phyloP scores from a whole-genome alignment of 2,113 vertebrate genomes.

The Gadus chalcogrammus region DNA sequence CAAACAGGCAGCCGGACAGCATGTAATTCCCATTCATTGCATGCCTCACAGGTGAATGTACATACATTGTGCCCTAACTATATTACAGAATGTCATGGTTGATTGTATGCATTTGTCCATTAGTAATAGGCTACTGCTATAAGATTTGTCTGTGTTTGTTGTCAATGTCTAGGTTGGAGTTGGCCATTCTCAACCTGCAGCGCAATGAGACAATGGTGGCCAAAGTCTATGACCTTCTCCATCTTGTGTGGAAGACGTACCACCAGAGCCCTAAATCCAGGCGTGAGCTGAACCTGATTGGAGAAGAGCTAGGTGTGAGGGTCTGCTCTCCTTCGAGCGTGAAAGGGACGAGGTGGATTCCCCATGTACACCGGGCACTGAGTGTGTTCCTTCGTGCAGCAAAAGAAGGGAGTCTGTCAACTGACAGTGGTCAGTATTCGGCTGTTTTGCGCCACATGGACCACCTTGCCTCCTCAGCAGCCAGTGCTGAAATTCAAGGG shows the following conservation, averaged over 20 bases:
- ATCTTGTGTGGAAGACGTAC: slow-evolving; percentile 24
- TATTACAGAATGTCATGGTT: too few relatives aligned
- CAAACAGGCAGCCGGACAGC: too few relatives aligned
- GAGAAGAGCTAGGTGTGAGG: slow-evolving; percentile 24
- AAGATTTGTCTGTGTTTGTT: too few relatives aligned
- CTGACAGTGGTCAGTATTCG: slow-evolving; percentile 16
- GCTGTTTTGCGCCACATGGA: slow-evolving; percentile 18
- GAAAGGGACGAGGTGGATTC: slow-evolving; percentile 20
- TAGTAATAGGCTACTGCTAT: too few relatives aligned
- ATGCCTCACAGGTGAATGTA: too few relatives aligned
- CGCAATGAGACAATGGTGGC: slow-evolving; percentile 14
- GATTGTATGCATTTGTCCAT: too few relatives aligned
- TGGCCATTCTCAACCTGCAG: too few relatives aligned
- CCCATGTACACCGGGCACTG: slow-evolving; percentile 23
- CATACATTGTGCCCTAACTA: too few relatives aligned
- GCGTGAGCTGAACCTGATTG: slow-evolving; percentile 18
- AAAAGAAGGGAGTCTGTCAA: slow-evolving; percentile 6
- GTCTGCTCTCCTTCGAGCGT: slow-evolving; percentile 4
- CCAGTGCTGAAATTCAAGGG: slow-evolving; percentile 14
- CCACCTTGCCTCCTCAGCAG: slow-evolving; percentile 11
- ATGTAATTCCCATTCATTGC: too few relatives aligned
- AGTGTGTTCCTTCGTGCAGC: slow-evolving; percentile 20
- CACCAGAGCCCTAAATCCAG: slow-evolving; percentile 21
- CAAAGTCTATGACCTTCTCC: slow-evolving; percentile 17
- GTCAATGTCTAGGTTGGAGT: too few relatives aligned